Evolutionary conservation across 2,797 vertebrate genomes (phyloP).

Genomic region (Cirrhinus mrigala): DNA sequence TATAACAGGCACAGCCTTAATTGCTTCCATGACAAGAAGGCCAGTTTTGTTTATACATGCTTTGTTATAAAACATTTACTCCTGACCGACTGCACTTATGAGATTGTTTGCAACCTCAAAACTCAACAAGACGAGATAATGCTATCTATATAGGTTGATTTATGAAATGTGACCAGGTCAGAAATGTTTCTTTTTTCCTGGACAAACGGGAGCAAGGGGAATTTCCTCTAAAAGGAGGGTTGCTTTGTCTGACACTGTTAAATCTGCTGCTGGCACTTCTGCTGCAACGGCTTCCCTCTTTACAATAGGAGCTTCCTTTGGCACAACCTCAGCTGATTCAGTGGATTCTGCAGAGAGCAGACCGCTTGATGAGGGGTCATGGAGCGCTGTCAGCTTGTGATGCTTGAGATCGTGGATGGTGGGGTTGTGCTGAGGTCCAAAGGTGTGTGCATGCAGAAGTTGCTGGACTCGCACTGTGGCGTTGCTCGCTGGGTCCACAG

Average conservation of each 20-base stretch:
- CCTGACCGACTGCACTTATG: background rate
- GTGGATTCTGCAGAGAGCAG: conserved; percentile 67
- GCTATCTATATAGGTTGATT: background rate
- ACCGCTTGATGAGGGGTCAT: conserved; percentile 67
- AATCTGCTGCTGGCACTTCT: background rate
- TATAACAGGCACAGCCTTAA: background rate
- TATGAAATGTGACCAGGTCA: conserved; percentile 43
- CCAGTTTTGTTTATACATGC: background rate
- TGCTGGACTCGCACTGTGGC: conserved; percentile 40
- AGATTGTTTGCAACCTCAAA: background rate
- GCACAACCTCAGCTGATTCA: conserved; percentile 60
- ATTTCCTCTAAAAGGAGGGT: background rate
- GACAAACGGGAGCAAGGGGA: conserved; percentile 65
- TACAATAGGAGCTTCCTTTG: conserved; percentile 49
- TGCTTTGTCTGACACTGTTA: background rate
- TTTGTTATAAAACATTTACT: conserved; percentile 19
- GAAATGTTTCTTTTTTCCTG: conserved; percentile 74
- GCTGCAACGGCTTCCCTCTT: conserved; percentile 67
- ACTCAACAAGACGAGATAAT: background rate
- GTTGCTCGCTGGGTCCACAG: conserved; percentile 59
- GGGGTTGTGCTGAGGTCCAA: conserved; percentile 45
- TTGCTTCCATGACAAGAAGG: background rate
- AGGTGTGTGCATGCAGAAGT: conserved; percentile 55
- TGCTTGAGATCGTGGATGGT: conserved; percentile 66
- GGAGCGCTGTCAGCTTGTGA: conserved; percentile 73